These are phyloP conservation scores for Hassar affinis DNA, from an alignment of 2,113 vertebrate species.

Conservation along the genomic window DNA sequence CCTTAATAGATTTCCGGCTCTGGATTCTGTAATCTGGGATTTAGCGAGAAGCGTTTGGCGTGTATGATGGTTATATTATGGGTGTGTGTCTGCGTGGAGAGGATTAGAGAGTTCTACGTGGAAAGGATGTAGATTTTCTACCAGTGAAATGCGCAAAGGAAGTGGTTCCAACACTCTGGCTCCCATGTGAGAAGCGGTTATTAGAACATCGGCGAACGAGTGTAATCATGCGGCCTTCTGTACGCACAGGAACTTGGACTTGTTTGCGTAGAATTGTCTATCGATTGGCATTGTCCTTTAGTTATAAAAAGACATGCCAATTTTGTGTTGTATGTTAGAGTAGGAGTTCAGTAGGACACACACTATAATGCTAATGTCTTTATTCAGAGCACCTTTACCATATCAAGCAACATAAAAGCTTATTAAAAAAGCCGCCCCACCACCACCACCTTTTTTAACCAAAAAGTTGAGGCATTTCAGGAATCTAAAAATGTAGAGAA, in stretches of 20 bases:
- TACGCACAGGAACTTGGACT: neutral
- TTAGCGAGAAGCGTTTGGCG: constrained; percentile 30
- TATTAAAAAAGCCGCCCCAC: too few species aligned
- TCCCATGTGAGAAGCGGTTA: constrained; percentile 22
- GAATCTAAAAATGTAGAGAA: neutral
- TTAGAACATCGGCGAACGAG: constrained; percentile 15
- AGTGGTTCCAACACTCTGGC: constrained; percentile 10
- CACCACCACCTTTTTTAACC: too few species aligned
- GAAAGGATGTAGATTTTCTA: constrained; percentile 28
- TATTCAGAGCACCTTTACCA: neutral
- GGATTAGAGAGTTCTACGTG: constrained; percentile 44
- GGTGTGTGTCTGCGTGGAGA: constrained; percentile 23
- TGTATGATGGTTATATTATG: constrained; percentile 36
- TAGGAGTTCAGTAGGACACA: too few species aligned
- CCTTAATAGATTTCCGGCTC: constrained; percentile 47
- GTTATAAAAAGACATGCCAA: neutral
- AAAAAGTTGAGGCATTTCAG: neutral
- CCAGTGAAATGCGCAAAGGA: constrained; percentile 21
- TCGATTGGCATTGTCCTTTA: neutral
- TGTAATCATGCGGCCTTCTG: too few species aligned
- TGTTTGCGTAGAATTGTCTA: neutral
- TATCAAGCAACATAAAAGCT: neutral
- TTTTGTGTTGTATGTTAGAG: neutral
- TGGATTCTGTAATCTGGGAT: constrained; percentile 43
- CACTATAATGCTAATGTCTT: neutral